These are phyloP conservation scores for Trichonephila clavipes DNA, from an alignment of 1,140 invertebrate species.

Conservation along the genomic window DNA sequence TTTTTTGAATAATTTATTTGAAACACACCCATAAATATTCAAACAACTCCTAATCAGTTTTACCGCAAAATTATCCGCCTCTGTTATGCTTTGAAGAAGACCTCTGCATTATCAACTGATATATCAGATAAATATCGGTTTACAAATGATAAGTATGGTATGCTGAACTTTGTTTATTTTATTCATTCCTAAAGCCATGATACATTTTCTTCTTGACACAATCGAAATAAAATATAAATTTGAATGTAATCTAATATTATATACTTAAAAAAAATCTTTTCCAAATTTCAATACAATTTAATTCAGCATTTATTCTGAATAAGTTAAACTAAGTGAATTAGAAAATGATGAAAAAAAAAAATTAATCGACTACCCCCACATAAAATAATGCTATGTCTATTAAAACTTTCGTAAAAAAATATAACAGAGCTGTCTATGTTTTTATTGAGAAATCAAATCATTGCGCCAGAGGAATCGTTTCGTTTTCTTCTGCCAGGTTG, in stretches of 20 bases:
- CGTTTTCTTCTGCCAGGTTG: too few species aligned
- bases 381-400: too few species aligned
- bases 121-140: constrained; percentile 23
- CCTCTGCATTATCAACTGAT: constrained; percentile 5
- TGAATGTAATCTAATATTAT: not conserved
- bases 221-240: not conserved
- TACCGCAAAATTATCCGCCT: not conserved
- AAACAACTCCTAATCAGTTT: not conserved
- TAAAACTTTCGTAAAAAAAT: too few species aligned
- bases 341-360: too few species aligned
- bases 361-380: too few species aligned
- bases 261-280: not conserved
- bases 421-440: too few species aligned
- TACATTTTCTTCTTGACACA: not conserved
- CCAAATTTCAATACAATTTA: not conserved
- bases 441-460: too few species aligned
- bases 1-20: not conserved
- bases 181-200: not conserved
- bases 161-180: not conserved
- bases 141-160: not conserved
- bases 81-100: not conserved
- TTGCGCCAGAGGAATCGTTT: too few species aligned
- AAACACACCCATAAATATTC: not conserved
- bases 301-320: too few species aligned
- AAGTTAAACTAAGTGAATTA: too few species aligned